Evolutionary conservation across 1,140 invertebrate genomes (phyloP), one percentile per base, ranked within the genome.

Genomic region (Zaprionus kolodkinae): DNA sequence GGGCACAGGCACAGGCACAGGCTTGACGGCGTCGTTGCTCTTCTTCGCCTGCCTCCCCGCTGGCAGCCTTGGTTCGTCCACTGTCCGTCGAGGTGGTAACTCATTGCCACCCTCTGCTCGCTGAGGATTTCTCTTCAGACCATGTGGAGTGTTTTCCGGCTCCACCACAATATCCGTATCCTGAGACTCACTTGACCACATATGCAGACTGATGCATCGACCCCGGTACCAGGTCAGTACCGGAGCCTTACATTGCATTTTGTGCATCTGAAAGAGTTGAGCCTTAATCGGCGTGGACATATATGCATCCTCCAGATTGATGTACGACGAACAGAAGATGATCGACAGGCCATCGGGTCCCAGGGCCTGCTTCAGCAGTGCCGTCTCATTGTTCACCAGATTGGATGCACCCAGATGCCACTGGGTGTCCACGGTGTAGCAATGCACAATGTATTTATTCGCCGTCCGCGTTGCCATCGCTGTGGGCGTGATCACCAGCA

Each of bases 251-350:
- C 50, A 43, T 17, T 52, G 35, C 25, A 43, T 33, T 4, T 25
- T 15, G 6, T 43, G 36, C 25, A 65, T 35, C 36, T 65, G 36
- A n/a, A 65, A 65, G 5, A 65, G 10, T 15, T 65, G 63, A 0
- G 13, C 10, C 11, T 65, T 65, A 2, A 65, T 55, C 2, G 63
- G 15, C 1, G 36, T 65, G 13, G 63, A 21, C 63, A 56, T 55
- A 11, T 55, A 65, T 0, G 52, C 63, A 52, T 65, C 63, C 21
- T 65, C 63, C 25, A 65, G 25, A 15, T 56, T 52, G 25, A 65
- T 65, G 36, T 65, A 56, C 25, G 13, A 21, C 9, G 63, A 55
- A 3, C 63, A 65, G 27, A 43, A 65, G 27, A 65, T 21, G 0
- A 65, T 5, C 11, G 63, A 40, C 12, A 55, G 52, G 3, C 33